phyloP scores from a whole-genome alignment of 2,797 vertebrate species.

The Telmatherina bonti region DNA sequence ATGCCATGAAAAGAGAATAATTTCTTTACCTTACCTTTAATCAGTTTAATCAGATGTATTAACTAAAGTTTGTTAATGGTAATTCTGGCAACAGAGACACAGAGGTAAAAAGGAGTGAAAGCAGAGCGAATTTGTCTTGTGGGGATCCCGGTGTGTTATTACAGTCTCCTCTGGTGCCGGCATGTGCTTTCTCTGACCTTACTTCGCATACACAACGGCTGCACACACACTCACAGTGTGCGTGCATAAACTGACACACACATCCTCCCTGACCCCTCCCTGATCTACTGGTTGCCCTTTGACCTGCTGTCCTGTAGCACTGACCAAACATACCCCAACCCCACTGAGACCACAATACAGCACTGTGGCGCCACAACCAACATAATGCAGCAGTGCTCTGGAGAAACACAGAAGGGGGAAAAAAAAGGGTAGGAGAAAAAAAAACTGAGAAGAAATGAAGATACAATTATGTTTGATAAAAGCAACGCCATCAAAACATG shows the following conservation, averaged over 20 bases:
- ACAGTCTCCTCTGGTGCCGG: conserved; percentile 75
- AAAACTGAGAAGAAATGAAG: not conserved
- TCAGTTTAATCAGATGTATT: not conserved
- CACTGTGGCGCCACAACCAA: conserved; percentile 66
- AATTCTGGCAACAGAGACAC: not conserved
- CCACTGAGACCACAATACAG: conserved; percentile 76
- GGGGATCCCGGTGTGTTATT: conserved; percentile 83
- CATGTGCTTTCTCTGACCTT: conserved; percentile 72
- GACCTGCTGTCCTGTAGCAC: conserved; percentile 65
- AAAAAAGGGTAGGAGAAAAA: not conserved
- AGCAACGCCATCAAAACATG: not conserved
- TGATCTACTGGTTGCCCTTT: conserved; percentile 73
- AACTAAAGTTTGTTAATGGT: not conserved
- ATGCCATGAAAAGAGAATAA: not conserved
- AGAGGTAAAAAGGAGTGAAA: conserved; percentile 49
- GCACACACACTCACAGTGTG: conserved; percentile 33
- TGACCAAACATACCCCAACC: conserved; percentile 80
- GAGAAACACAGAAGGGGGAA: conserved; percentile 3
- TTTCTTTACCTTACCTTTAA: not conserved
- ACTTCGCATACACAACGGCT: conserved; percentile 23
- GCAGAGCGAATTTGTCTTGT: conserved; percentile 59
- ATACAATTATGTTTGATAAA: not conserved
- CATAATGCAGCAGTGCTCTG: conserved; percentile 38
- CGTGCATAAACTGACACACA: conserved; percentile 13
- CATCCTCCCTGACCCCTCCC: conserved; percentile 64